Evolutionary conservation across 2,113 vertebrate species (phyloP).

Genomic region (Catharus minimus): DNA sequence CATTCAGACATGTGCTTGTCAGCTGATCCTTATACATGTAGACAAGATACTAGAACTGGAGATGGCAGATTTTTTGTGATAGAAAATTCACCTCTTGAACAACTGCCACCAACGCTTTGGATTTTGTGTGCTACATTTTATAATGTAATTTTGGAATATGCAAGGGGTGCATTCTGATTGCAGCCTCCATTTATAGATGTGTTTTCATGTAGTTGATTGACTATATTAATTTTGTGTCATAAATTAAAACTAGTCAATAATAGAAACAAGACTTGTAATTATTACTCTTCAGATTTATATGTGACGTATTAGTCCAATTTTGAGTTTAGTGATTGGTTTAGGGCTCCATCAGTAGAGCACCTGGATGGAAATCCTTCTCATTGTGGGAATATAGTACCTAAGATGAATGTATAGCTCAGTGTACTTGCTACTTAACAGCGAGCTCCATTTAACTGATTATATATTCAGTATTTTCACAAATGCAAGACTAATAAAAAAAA

Average conservation of each 20-base stretch:
- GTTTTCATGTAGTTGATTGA: slow-evolving; percentile 38
- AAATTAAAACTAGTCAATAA: slow-evolving; percentile 36
- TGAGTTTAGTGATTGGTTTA: not conserved
- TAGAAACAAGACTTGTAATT: slow-evolving; percentile 31
- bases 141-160: not conserved
- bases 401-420: slow-evolving; percentile 38
- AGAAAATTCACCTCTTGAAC: not conserved
- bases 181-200: not conserved
- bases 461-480: slow-evolving; percentile 35
- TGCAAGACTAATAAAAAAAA: not conserved
- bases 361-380: slow-evolving; percentile 45
- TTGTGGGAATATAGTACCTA: slow-evolving; percentile 22
- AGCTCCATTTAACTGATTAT: slow-evolving; percentile 34
- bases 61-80: slow-evolving; percentile 17
- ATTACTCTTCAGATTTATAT: slow-evolving; percentile 12
- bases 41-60: not conserved
- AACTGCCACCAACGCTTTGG: not conserved
- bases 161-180: not conserved
- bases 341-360: slow-evolving; percentile 12
- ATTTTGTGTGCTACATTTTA: slow-evolving; percentile 25
- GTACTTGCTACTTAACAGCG: slow-evolving; percentile 37
- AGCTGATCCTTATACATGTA: slow-evolving; percentile 4
- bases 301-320: not conserved
- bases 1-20: not conserved
- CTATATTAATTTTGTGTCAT: slow-evolving; percentile 18